A percentile compares a stretch with the other conserved stretches of the same genome.
Conservation (phyloP, 2,888 invertebrate genomes). For the Sinohyriopsis cumingii region DNA sequence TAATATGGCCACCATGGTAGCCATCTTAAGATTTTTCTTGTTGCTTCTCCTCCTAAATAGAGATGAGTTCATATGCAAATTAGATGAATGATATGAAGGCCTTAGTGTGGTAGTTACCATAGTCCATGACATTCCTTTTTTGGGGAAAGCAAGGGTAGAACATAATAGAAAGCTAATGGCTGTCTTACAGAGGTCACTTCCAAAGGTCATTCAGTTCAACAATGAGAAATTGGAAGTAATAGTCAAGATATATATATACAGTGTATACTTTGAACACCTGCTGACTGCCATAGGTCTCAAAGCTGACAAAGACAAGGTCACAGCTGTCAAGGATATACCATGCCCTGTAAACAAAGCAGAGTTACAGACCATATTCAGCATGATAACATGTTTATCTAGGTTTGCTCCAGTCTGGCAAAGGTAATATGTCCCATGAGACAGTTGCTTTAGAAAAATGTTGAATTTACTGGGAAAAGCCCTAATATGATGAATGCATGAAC, state of each 20-base stretch:
- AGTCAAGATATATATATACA: conserved; percentile 12
- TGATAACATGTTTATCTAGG: conserved; percentile 6
- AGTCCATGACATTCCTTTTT: conserved; percentile 33
- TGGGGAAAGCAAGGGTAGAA: conserved; percentile 20
- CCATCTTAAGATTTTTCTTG: too few species aligned
- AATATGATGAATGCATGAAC: too few species aligned
- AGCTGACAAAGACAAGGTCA: conserved; percentile 3
- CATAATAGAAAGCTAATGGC: conserved; percentile 32
- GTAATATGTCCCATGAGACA: not conserved
- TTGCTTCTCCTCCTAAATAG: too few species aligned
- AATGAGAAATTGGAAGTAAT: conserved; percentile 24
- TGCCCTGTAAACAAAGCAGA: conserved; percentile 3
- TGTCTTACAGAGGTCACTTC: conserved; percentile 15
- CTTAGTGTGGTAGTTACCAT: conserved; percentile 20
- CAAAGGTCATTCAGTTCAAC: conserved; percentile 24
- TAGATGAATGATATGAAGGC: conserved; percentile 29
- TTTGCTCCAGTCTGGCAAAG: conserved; percentile 9
- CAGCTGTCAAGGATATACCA: conserved; percentile 2
- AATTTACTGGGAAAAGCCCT: too few species aligned
- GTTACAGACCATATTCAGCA: conserved; percentile 3
- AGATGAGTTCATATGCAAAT: conserved; percentile 30
- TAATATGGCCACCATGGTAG: too few species aligned
- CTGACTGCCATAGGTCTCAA: conserved; percentile 14
- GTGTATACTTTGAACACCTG: conserved; percentile 32
- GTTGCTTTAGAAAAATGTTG: too few species aligned